These are phyloP conservation scores for Motacilla tschutschensis DNA, from an alignment of 2,113 vertebrate genomes.

Conservation along the genomic window DNA sequence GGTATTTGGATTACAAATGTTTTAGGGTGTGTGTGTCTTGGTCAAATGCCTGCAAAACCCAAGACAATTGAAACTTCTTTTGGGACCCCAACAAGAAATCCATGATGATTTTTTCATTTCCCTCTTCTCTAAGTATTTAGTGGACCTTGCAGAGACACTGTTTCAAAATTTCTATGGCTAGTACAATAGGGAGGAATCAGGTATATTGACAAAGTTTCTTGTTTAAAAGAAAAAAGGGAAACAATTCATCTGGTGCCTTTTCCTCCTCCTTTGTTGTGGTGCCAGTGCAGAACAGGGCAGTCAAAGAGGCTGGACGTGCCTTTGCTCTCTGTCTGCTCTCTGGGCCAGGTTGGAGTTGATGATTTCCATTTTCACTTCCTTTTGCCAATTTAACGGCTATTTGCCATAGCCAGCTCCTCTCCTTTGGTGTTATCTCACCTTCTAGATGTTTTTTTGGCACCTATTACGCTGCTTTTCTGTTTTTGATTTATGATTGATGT, in stretches of 20 bases:
- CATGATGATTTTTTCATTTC: background rate
- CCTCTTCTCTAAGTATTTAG: background rate
- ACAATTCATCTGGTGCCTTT: background rate
- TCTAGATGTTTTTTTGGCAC: slow-evolving; percentile 50
- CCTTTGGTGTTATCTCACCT: slow-evolving; percentile 56
- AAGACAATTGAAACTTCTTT: background rate
- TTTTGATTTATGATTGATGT: slow-evolving; percentile 23
- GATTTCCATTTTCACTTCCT: slow-evolving; percentile 69
- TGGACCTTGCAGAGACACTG: background rate
- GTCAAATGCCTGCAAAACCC: background rate
- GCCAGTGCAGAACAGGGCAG: background rate
- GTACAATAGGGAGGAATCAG: background rate
- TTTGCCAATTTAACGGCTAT: slow-evolving; percentile 61
- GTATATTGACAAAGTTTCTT: background rate
- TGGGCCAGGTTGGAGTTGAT: background rate
- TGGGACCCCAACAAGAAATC: background rate
- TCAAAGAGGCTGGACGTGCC: background rate
- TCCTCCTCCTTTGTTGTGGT: background rate
- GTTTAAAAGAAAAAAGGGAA: background rate
- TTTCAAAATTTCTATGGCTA: background rate
- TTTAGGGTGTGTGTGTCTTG: background rate
- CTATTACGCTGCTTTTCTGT: slow-evolving; percentile 21
- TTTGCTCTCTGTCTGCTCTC: background rate
- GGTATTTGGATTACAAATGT: background rate
- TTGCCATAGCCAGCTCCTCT: slow-evolving; percentile 33